Percentiles rank a stretch among this genome's conserved stretches.
Evolutionary conservation across 2,888 invertebrate species (phyloP).

Genomic region (Agapostemon virescens): DNA sequence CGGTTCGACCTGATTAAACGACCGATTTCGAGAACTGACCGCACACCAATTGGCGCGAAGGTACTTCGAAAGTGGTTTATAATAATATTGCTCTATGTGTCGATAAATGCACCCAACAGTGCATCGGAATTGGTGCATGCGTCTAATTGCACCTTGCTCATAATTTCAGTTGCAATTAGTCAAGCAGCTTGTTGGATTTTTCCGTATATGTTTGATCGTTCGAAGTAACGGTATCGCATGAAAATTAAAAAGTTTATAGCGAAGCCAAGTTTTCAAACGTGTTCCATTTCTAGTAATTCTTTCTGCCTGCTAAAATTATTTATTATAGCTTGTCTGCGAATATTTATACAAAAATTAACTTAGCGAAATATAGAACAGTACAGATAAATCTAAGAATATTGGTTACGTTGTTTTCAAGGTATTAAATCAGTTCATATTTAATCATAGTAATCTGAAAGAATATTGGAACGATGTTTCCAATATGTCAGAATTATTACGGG

Average conservation of each 20-base stretch:
- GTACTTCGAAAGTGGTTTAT: constrained; percentile 7
- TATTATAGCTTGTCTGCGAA: too few species aligned
- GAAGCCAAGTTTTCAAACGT: too few species aligned
- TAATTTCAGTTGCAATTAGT: not conserved
- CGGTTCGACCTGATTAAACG: not conserved
- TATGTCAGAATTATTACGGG: too few species aligned
- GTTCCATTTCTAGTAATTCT: not conserved
- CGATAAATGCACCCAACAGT: not conserved
- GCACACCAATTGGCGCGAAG: not conserved
- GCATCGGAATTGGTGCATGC: not conserved
- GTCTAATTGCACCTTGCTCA: not conserved
- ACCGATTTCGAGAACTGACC: constrained; percentile 1
- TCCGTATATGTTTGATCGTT: not conserved
- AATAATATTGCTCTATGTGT: not conserved
- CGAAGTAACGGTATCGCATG: too few species aligned
- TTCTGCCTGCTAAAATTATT: not conserved
- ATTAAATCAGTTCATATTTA: too few species aligned
- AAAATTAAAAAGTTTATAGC: too few species aligned
- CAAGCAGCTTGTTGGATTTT: not conserved
- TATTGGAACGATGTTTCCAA: too few species aligned
- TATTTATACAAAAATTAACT: too few species aligned
- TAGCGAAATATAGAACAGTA: too few species aligned
- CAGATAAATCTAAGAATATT: too few species aligned
- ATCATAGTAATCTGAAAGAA: too few species aligned
- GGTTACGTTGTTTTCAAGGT: too few species aligned